Evolutionary conservation across 2,888 invertebrate species (phyloP), one percentile per base, ranked within the genome.

Genomic region (Papilio elwesi): DNA sequence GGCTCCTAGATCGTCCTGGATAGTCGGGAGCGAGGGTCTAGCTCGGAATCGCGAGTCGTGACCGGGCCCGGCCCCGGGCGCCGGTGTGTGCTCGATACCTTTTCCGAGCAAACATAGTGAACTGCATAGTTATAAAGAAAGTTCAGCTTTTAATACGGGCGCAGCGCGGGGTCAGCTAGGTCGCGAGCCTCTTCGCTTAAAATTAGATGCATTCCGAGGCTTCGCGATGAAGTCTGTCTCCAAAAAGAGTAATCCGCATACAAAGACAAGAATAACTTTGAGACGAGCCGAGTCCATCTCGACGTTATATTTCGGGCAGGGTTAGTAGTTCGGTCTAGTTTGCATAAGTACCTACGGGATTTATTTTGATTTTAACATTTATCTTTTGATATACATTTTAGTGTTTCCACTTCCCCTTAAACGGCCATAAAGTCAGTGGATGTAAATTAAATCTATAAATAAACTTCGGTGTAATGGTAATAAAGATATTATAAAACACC

Each of bases 151-250:
- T 92, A 92, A 90, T 89, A 88, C 89, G 87, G 84, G 86, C 89
- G 88, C 85, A 88, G 89, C 90, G 91, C 90, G 91, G 90, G 93
- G 93, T 93, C 93, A 91, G 89, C 83, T 84, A 87, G 93, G 92
- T 93, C 92, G 91, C 90, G 90, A 92, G 92, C 88, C 90, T 91
- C 92, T 90, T 90, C 90, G 91, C 87, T 92, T 91, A 93, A 93
- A 93, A 93, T 93, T 92, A 93, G 92, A 92, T 92, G 92, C 93
- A 92, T 93, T 90, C 93, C 92, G 85, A 90, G 88, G 90, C 90
- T 90, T 90, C 82, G 86, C 82, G 80, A 87, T 82, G 83, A 82
- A 86, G 83, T 82, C 82, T 76, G 83, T 82, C 82, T 85, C 83
- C 81, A 82, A 87, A 86, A 85, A 86, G 86, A 86, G 85, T 86